Base-by-base conservation (phyloP, 2,113 vertebrate species). In the Panurus biarmicus region DNA sequence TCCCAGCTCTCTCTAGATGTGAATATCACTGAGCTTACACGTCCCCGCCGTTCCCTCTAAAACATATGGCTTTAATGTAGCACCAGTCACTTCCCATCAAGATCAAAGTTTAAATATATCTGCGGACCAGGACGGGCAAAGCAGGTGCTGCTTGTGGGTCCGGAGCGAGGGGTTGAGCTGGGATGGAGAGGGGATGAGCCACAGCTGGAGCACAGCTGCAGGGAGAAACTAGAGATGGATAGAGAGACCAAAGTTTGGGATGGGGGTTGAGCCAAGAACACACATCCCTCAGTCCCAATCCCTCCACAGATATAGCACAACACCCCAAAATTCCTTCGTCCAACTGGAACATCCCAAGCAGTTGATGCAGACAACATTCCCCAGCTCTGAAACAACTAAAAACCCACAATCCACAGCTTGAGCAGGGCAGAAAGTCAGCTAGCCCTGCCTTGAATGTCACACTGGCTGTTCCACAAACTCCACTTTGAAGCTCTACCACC, bases 21-120 rank as follows among this genome's bases (percentile, higher is more conserved):
- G 93, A 96, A 94, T 93, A 95, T 90, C 96, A 94, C 90, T 91
- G 95, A 89, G 89, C 94, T 97, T 96, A 95, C 92, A 91, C 80
- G 93, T 96, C 95, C 95, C 79, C 25, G 31, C 65, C 44, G 47
- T 94, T 92, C 92, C 78, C 40, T 85, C 78, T 72, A 72, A 89
- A 95, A 90, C 88, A 95, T 87, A 93, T 95, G 92, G 95, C 95
- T 97, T 94, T 90, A 87, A 95, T 91, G 93, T 77, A 91, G 83
- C 89, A 91, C 74, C 93, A 93, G 89, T 95, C 94, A 89, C 84
- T 81, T 95, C 93, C 91, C 85, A 94, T 94, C 93, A 96, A 78
- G 88, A 97, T 94, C 92, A 96, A 91, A 87, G 91, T 90, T 94
- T 91, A 95, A 90, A 93, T 95, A 79, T 91, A 94, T 82, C 80